These are phyloP conservation scores for Dryobotodes eremita DNA, from an alignment of 2,888 invertebrate species.

Conservation along the genomic window DNA sequence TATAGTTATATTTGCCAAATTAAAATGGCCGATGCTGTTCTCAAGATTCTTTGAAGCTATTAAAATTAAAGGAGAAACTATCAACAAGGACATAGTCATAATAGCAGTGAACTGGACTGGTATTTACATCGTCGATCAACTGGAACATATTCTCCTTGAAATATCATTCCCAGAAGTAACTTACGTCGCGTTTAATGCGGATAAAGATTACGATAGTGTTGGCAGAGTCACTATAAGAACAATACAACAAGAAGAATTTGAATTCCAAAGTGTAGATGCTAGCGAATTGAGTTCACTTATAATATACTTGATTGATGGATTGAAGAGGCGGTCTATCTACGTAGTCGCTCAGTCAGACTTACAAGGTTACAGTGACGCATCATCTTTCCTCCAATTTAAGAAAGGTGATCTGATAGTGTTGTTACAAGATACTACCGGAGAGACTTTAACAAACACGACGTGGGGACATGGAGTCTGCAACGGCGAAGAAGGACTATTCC, in stretches of 20 bases:
- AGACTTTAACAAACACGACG: conserved; percentile 93
- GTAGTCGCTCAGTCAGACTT: conserved; percentile 94
- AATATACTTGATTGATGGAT: conserved; percentile 95
- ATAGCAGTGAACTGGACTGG: conserved; percentile 99
- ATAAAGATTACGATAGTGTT: conserved; percentile 87
- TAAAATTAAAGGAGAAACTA: conserved; percentile 93
- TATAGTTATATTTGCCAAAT: conserved; percentile 97
- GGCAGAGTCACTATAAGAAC: conserved; percentile 95
- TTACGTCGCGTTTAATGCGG: conserved; percentile 92
- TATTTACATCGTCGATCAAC: conserved; percentile 97
- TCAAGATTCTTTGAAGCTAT: conserved; percentile 98
- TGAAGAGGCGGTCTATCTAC: conserved; percentile 96
- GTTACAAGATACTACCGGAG: conserved; percentile 94
- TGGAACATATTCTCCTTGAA: conserved; percentile 97
- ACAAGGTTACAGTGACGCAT: conserved; percentile 89
- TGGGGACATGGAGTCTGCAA: conserved; percentile 94
- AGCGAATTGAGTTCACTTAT: conserved; percentile 96
- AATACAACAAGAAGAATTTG: conserved; percentile 96
- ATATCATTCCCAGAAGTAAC: conserved; percentile 96
- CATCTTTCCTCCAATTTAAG: conserved; percentile 91
- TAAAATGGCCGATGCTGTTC: conserved; percentile 98
- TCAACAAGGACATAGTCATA: conserved; percentile 94
- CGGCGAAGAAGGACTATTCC: conserved; percentile 95
- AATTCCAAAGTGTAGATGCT: conserved; percentile 97
- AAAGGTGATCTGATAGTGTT: conserved; percentile 96